Evolutionary conservation across 2,888 invertebrate genomes (phyloP), one percentile per base, ranked within the genome.

Genomic region (Torymus texanus): DNA sequence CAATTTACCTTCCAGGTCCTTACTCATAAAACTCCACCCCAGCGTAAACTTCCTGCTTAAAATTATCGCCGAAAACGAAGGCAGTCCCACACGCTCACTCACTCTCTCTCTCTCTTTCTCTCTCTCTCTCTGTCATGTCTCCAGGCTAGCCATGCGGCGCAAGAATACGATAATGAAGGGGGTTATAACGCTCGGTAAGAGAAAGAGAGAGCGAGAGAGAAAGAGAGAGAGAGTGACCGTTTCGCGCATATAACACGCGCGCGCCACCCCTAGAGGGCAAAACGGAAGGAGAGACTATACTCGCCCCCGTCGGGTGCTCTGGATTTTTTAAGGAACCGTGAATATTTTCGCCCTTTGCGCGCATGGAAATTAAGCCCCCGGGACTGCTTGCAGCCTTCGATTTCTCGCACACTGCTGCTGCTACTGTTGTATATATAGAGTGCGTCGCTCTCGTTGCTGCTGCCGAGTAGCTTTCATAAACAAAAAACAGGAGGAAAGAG

Each of bases 261-360:
- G 85, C 85, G 85, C 85, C 84, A 87, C 87, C 88, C 89, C 77
- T 81, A 82, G 50, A 58, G 68, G 72, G 72, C 65, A 41, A 83
- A 83, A 86, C 85, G 83, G 67, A 63, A 85, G 83, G 85, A 80
- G 81, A 41, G 41, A 41, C 41, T 41, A 8, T 41, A 41, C 8
- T 41, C 41, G 41, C 41, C 41, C 41, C 41, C 41, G 41, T 41
- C 83, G 84, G 83, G 84, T 82, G 86, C 83, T 86, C 84, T 85
- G 88, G 87, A 75, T 81, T 89, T 41, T 89, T 89, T 89, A 89
- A 89, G 87, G 88, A 88, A 88, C 88, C 88, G 89, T 89, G 88
- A 89, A 89, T 88, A 87, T 86, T 87, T 87, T 87, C 86, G 83
- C 83, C 85, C 88, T 87, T 86, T 85, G 41, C 83, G 83, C 82